Conservation (phyloP, 2,113 vertebrate genomes). For the Gallinago undulata region DNA sequence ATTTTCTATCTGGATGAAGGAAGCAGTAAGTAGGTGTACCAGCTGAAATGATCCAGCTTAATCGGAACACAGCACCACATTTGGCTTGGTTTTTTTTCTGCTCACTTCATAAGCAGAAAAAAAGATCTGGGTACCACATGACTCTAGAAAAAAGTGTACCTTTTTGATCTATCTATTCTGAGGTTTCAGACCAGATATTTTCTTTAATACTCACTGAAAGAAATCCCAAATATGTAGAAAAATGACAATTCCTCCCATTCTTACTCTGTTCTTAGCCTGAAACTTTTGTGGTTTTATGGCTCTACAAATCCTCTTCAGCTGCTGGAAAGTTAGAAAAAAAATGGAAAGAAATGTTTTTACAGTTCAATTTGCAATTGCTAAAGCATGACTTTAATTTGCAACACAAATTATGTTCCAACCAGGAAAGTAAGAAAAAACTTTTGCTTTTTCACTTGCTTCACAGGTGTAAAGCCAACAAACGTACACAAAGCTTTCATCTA, state of each 20-base stretch:
- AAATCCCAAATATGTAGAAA: neutral
- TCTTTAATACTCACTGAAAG: neutral
- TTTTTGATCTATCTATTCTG: neutral
- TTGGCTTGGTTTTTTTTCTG: neutral
- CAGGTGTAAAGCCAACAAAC: neutral
- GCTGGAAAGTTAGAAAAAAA: neutral
- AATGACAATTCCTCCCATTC: neutral
- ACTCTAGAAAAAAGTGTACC: neutral
- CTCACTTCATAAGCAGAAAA: neutral
- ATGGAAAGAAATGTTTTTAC: neutral
- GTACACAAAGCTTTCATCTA: neutral
- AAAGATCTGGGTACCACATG: neutral
- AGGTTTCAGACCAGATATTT: neutral
- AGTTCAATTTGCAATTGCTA: neutral
- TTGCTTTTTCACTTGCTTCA: neutral
- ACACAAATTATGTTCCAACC: neutral
- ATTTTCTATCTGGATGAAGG: neutral
- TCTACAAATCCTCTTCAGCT: neutral
- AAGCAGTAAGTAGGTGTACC: neutral
- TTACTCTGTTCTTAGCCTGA: neutral
- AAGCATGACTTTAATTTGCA: neutral
- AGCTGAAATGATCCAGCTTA: neutral
- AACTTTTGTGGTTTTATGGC: neutral
- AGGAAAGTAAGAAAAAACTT: neutral
- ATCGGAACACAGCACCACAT: neutral